Evolutionary conservation across 2,797 vertebrate genomes (phyloP).

Genomic region (Scomberomorus guttatus): DNA sequence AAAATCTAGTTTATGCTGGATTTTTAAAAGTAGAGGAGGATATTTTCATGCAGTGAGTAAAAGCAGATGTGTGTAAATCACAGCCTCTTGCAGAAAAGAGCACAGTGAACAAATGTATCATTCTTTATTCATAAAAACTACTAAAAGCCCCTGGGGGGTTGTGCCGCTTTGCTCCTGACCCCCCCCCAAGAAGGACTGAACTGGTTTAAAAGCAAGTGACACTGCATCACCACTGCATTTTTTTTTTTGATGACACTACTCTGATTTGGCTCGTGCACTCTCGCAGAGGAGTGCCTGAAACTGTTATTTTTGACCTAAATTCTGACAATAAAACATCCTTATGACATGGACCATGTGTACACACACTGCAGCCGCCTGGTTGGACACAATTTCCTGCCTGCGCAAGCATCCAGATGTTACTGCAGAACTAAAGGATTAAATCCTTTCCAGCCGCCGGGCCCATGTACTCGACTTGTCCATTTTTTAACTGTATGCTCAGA

Average conservation of each 20-base stretch:
- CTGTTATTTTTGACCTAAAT: constrained; percentile 2
- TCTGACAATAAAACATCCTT: constrained; percentile 1
- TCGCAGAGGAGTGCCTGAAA: not conserved
- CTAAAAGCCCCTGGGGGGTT: constrained; percentile 17
- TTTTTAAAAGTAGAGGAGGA: constrained; percentile 1
- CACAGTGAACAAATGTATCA: constrained; percentile 7
- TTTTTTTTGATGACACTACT: not conserved
- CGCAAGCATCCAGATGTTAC: not conserved
- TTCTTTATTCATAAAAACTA: constrained; percentile 17
- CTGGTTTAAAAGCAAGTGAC: not conserved
- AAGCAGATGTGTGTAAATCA: constrained; percentile 47
- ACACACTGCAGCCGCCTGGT: not conserved
- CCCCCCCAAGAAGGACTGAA: not conserved
- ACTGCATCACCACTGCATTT: not conserved
- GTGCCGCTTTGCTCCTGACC: not conserved
- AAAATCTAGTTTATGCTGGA: constrained; percentile 11
- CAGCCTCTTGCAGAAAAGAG: not conserved
- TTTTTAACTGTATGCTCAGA: constrained; percentile 8
- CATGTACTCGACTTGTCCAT: constrained; percentile 27
- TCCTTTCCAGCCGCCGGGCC: constrained; percentile 4
- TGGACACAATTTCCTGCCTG: not conserved
- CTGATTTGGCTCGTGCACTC: not conserved
- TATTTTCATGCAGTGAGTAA: constrained; percentile 29
- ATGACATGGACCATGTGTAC: constrained; percentile 1
- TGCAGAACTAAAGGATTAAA: not conserved